Percentiles rank a stretch among this genome's conserved stretches.
Conservation (phyloP, 2,113 vertebrate species). For the Orientallactaga bullata region DNA sequence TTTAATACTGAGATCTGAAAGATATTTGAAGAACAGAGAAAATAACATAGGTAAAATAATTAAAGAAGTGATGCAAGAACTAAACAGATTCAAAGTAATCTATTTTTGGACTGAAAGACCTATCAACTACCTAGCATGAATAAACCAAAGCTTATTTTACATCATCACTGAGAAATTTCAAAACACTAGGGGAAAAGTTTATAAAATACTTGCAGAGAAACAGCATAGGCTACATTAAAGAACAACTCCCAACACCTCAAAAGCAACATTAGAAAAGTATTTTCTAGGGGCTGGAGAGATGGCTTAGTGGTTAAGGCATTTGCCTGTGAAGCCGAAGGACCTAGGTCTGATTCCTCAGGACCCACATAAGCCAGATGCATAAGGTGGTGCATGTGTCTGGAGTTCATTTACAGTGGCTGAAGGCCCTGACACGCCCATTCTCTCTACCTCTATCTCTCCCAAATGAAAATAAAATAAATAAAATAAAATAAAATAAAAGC, state of each 20-base stretch:
- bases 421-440: too few relatives aligned
- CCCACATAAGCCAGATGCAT: too few relatives aligned
- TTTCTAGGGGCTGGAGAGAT: background rate
- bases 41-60: background rate
- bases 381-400: too few relatives aligned
- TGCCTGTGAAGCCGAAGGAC: background rate
- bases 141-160: background rate
- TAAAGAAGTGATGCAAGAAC: too few relatives aligned
- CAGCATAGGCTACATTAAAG: slow-evolving; percentile 10
- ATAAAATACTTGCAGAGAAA: slow-evolving; percentile 44
- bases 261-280: background rate
- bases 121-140: background rate
- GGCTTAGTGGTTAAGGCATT: too few relatives aligned
- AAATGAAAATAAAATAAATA: too few relatives aligned
- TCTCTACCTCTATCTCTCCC: too few relatives aligned
- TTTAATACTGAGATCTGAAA: too few relatives aligned
- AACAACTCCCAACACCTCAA: slow-evolving; percentile 17
- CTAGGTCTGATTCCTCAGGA: too few relatives aligned
- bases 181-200: background rate
- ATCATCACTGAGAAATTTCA: slow-evolving; percentile 4
- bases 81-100: background rate
- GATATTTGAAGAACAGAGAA: too few relatives aligned
- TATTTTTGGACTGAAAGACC: slow-evolving; percentile 5
- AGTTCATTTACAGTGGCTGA: too few relatives aligned
- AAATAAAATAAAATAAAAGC: too few relatives aligned